Conservation (phyloP, 2,113 vertebrate species). For the Passer domesticus region DNA sequence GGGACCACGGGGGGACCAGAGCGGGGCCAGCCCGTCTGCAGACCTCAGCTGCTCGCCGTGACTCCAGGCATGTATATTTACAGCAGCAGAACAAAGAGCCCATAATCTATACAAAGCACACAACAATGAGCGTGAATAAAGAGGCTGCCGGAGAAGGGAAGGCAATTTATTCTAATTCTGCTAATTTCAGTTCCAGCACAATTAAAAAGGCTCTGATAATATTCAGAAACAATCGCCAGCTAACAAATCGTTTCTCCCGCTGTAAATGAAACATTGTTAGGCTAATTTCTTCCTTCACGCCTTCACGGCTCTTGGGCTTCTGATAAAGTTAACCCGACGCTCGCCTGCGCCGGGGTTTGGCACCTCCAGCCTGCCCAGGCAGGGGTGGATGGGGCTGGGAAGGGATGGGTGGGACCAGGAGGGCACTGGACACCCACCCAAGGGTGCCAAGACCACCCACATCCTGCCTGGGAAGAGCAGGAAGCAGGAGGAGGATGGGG, state of each 20-base stretch:
- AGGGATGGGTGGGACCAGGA: neutral
- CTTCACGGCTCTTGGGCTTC: constrained; percentile 31
- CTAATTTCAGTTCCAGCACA: constrained; percentile 98
- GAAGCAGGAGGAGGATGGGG: neutral
- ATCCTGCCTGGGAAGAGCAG: neutral
- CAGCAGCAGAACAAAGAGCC: constrained; percentile 88
- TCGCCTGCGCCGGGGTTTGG: neutral
- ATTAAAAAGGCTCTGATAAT: constrained; percentile 94
- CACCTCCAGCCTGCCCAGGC: neutral
- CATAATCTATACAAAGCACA: constrained; percentile 90
- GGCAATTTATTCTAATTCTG: constrained; percentile 93
- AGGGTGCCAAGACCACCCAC: neutral
- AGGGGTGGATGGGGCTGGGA: neutral
- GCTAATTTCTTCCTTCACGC: constrained; percentile 84
- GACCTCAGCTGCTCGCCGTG: constrained; percentile 77
- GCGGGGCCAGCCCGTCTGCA: neutral
- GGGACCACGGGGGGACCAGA: neutral
- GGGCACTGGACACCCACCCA: fast-evolving
- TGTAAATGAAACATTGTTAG: constrained; percentile 89
- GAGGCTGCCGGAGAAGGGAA: constrained; percentile 84
- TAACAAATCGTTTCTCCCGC: constrained; percentile 89
- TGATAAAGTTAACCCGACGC: constrained; percentile 90
- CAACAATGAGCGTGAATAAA: constrained; percentile 92
- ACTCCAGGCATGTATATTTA: constrained; percentile 90
- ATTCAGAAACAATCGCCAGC: constrained; percentile 84